Evolutionary conservation across 2,797 vertebrate genomes (phyloP), one percentile per base, ranked within the genome.

Genomic region (Lycodopsis pacificus): DNA sequence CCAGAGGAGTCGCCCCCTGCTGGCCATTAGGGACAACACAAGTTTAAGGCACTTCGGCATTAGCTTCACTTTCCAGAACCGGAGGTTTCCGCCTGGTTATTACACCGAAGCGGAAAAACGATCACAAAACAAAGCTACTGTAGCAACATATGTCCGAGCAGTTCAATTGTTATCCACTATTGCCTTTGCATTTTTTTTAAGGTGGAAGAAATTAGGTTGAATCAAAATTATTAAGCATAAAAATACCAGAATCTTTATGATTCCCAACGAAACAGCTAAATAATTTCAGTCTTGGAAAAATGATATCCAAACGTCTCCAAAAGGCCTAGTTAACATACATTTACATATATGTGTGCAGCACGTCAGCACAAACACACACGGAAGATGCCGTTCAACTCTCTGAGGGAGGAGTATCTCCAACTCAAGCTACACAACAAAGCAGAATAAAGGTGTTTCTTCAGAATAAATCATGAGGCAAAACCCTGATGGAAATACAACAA

Each of bases 261-360:
- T 56, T 70, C 4, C 30, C 71, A 65, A 77, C 7, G 36, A 64
- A 68, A 59, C 51, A 53, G 17, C 48, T 38, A 20, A 71, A 42
- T 61, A 2, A 49, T 40, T 76, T 44, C 17, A 15, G 65, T 75
- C 34, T 59, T 36, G 30, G 11, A 74, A 8, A 70, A 67, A 83
- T 66, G 66, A 7, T 40, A 57, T 63, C 53, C 48, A 49, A 74
- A 73, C 0, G 10, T 80, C 53, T 56, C 51, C 65, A 69, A 78
- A 83, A 88, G 63, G 69, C 49, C 65, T 74, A 6, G 46, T 84
- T 85, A 73, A 48, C 80, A 84, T 80, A 76, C 25, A 87, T 86
- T 85, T 84, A 71, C 82, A 91, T 87, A 68, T 48, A 44, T 65
- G 73, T 70, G 66, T 56, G 5, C 59, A 46, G 32, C 70, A 51